A percentile compares a stretch with the other conserved stretches of the same genome.
Conservation (phyloP, 2,888 invertebrate species). For the Kuschelorhynchus macadamiae region DNA sequence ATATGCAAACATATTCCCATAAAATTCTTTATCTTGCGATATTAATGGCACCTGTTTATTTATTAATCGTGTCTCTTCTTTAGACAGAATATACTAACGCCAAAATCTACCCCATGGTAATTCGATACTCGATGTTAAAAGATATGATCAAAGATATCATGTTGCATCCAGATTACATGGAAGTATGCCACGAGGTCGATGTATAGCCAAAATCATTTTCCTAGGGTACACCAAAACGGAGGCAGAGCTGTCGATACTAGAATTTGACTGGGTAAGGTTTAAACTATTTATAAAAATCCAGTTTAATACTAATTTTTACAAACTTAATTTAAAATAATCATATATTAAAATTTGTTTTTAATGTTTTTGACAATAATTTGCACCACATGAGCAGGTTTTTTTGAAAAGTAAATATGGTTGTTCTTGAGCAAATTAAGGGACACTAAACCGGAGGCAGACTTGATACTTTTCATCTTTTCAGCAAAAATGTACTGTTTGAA, state of each 20-base stretch:
- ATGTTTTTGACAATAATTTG: background rate
- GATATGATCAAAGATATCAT: slow-evolving; percentile 97
- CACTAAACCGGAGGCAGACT: too few species aligned
- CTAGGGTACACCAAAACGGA: slow-evolving; percentile 54
- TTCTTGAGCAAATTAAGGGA: too few species aligned
- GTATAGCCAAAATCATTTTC: slow-evolving; percentile 74
- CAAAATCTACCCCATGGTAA: slow-evolving; percentile 94
- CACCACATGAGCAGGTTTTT: background rate
- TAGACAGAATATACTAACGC: slow-evolving; percentile 93
- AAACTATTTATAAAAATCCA: background rate
- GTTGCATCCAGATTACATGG: slow-evolving; percentile 97
- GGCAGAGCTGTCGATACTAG: slow-evolving; percentile 52
- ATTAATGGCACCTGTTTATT: too few species aligned
- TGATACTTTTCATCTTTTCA: too few species aligned
- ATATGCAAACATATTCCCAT: too few species aligned
- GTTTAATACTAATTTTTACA: too few species aligned
- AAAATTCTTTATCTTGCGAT: too few species aligned
- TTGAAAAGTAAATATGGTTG: too few species aligned
- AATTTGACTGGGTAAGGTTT: slow-evolving; percentile 23
- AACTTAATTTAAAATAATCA: background rate
- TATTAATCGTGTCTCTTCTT: too few species aligned
- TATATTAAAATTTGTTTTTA: background rate
- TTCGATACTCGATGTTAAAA: slow-evolving; percentile 95
- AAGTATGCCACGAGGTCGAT: slow-evolving; percentile 93
- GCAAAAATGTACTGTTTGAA: too few species aligned